phyloP scores from a whole-genome alignment of 2,888 invertebrate genomes.

The Platycnemis pennipes region DNA sequence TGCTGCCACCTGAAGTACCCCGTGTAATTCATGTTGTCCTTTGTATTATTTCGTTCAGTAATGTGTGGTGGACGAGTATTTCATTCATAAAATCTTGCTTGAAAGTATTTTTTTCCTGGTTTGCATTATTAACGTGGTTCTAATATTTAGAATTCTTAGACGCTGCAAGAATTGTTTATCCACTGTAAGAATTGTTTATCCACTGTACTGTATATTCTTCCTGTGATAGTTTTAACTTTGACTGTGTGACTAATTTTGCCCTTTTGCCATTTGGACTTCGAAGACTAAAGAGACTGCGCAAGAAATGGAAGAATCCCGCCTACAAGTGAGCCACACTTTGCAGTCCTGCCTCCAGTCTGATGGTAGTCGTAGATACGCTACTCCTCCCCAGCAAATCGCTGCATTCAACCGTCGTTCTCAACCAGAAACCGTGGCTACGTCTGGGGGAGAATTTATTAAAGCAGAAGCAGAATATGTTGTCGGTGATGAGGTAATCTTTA shows the following conservation, averaged over 20 bases:
- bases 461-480: slow-evolving; percentile 85
- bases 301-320: slow-evolving; percentile 91
- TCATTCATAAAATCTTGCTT: too few species aligned
- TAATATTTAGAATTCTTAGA: too few species aligned
- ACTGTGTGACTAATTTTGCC: too few species aligned
- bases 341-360: slow-evolving; percentile 92
- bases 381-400: slow-evolving; percentile 94
- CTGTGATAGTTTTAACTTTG: too few species aligned
- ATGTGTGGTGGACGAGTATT: neutral
- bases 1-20: slow-evolving; percentile 85
- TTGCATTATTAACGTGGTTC: too few species aligned
- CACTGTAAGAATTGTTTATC: too few species aligned
- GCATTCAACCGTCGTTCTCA: slow-evolving; percentile 91
- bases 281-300: slow-evolving; percentile 85
- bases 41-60: neutral
- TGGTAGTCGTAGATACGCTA: slow-evolving; percentile 89
- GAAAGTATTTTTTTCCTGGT: too few species aligned
- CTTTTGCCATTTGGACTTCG: neutral
- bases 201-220: too few species aligned
- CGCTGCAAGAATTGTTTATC: too few species aligned
- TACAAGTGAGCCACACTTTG: slow-evolving; percentile 92
- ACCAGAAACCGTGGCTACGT: slow-evolving; percentile 84
- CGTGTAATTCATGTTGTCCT: slow-evolving; percentile 77
- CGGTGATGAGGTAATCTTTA: slow-evolving; percentile 89
- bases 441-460: slow-evolving; percentile 84